Evolutionary conservation across 2,113 vertebrate genomes (phyloP).

Genomic region (Microtus montanus): DNA sequence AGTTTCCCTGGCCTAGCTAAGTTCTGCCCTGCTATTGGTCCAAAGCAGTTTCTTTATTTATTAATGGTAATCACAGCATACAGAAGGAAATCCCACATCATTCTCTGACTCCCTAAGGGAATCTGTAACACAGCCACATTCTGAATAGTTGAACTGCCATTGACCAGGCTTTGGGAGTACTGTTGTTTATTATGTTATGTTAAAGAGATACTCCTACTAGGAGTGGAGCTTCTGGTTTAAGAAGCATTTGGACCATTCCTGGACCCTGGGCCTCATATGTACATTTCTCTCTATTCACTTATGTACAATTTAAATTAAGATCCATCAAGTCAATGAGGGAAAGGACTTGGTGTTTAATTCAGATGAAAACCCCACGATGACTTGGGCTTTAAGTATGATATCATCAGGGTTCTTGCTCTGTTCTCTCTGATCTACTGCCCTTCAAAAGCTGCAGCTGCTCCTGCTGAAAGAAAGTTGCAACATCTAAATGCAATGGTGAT

Average conservation of each 20-base stretch:
- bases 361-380: not conserved
- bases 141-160: not conserved
- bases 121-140: not conserved
- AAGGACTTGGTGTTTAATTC: not conserved
- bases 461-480: not conserved
- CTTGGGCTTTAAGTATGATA: not conserved
- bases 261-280: not conserved
- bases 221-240: not conserved
- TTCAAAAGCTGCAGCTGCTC: not conserved
- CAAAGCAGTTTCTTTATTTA: too few relatives aligned
- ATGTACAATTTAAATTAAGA: not conserved
- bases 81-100: too few relatives aligned
- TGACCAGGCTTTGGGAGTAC: not conserved
- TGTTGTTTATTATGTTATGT: not conserved
- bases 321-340: conserved; percentile 22
- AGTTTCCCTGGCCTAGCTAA: too few relatives aligned
- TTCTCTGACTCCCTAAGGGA: not conserved
- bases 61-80: too few relatives aligned
- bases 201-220: not conserved
- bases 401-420: not conserved
- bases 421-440: not conserved
- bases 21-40: too few relatives aligned
- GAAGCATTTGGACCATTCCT: not conserved
- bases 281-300: not conserved
- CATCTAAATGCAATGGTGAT: not conserved